phyloP scores from a whole-genome alignment of 2,888 invertebrate genomes.

The Dilophus febrilis region DNA sequence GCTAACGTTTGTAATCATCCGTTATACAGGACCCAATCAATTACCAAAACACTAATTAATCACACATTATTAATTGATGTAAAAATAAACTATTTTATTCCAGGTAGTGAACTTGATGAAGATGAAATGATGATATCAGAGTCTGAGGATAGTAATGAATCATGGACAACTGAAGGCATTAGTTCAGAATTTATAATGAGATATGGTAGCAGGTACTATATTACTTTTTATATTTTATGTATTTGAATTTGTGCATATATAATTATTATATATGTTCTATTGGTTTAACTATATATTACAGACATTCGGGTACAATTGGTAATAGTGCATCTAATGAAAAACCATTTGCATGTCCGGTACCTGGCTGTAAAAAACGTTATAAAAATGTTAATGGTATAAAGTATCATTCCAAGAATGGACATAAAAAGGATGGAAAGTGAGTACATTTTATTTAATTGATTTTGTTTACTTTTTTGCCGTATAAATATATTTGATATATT shows the following conservation, averaged over 20 bases:
- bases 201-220: conserved; percentile 43
- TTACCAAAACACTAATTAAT: no score
- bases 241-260: background rate
- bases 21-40: no score
- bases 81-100: conserved; percentile 11
- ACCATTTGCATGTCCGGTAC: conserved; percentile 70
- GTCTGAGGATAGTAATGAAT: conserved; percentile 67
- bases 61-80: background rate
- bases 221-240: background rate
- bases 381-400: conserved; percentile 80
- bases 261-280: background rate
- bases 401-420: conserved; percentile 75
- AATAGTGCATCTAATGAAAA: conserved; percentile 42
- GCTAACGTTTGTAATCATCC: no score
- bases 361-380: conserved; percentile 73
- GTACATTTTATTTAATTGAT: conserved; percentile 21
- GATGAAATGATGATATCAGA: conserved; percentile 50
- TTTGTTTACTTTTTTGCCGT: background rate
- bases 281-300: conserved; percentile 17
- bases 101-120: conserved; percentile 55
- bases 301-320: conserved; percentile 30
- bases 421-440: conserved; percentile 69
- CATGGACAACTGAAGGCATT: conserved; percentile 65
- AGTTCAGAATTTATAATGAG: conserved; percentile 63
- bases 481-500: background rate